Evolutionary conservation across 2,113 vertebrate species (phyloP).

Genomic region (Hirundichthys speculiger): DNA sequence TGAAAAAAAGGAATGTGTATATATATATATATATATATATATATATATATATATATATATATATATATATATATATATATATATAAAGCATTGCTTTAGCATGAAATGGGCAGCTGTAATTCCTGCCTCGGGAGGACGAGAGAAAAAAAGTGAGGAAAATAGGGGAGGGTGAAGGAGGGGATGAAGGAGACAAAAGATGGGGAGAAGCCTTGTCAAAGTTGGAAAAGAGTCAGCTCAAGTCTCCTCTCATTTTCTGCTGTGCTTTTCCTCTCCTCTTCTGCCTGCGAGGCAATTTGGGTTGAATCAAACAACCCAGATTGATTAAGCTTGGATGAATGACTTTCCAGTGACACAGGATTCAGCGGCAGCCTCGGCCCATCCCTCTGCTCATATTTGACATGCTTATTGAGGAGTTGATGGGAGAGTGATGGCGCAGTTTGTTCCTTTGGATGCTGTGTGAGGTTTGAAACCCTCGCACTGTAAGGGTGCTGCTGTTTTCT

Average conservation of each 20-base stretch:
- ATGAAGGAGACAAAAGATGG: slow-evolving; percentile 46
- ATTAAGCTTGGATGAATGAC: slow-evolving; percentile 75
- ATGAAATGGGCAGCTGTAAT: slow-evolving; percentile 82
- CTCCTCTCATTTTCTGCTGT: slow-evolving; percentile 58
- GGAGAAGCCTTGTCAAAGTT: slow-evolving; percentile 70
- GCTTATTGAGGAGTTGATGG: slow-evolving; percentile 59
- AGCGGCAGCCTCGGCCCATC: slow-evolving; percentile 50
- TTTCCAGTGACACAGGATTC: slow-evolving; percentile 68
- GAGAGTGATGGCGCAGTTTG: slow-evolving; percentile 51
- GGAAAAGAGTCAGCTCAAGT: slow-evolving; percentile 62
- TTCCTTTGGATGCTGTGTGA: slow-evolving; percentile 34
- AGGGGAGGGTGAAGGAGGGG: slow-evolving; percentile 6
- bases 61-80: slow-evolving; percentile 56
- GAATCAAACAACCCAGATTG: slow-evolving; percentile 76
- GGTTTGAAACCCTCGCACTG: slow-evolving; percentile 21
- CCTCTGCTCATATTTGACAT: slow-evolving; percentile 68
- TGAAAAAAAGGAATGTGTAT: slow-evolving; percentile 51
- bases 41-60: slow-evolving; percentile 59
- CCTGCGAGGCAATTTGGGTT: slow-evolving; percentile 68
- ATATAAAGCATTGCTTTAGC: slow-evolving; percentile 70
- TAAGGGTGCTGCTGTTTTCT: slow-evolving; percentile 40
- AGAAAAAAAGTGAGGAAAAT: slow-evolving; percentile 12
- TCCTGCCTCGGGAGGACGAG: slow-evolving; percentile 62
- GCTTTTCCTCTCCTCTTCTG: slow-evolving; percentile 43
- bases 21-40: slow-evolving; percentile 57